phyloP scores from a whole-genome alignment of 2,888 invertebrate species.

The Julus scanicus region DNA sequence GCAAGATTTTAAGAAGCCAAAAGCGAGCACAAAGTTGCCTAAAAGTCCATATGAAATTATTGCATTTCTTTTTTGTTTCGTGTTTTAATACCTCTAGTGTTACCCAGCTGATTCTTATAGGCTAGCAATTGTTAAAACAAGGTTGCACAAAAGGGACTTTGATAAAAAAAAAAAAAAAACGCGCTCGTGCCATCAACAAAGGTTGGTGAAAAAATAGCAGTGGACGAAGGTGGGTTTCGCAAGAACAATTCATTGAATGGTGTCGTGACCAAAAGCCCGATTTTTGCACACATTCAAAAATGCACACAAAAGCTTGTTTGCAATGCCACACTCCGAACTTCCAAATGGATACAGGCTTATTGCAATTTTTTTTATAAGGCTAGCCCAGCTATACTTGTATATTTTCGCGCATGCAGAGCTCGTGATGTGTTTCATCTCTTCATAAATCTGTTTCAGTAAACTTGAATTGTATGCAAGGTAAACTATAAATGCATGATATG shows the following conservation, averaged over 20 bases:
- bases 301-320: slow-evolving; percentile 26
- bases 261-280: slow-evolving; percentile 44
- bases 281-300: slow-evolving; percentile 31
- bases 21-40: not conserved
- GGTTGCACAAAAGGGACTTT: slow-evolving; percentile 31
- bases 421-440: not conserved
- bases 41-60: slow-evolving; percentile 15
- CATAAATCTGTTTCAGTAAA: slow-evolving; percentile 4
- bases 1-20: slow-evolving; percentile 9
- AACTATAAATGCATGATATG: slow-evolving; percentile 31
- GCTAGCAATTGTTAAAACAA: slow-evolving; percentile 36
- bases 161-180: not conserved
- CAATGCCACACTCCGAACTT: slow-evolving; percentile 31
- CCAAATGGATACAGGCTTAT: slow-evolving; percentile 38
- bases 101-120: slow-evolving; percentile 28
- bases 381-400: not conserved
- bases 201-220: slow-evolving; percentile 7
- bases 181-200: slow-evolving; percentile 45
- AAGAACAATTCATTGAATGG: slow-evolving; percentile 18
- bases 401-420: not conserved
- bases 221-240: slow-evolving; percentile 34
- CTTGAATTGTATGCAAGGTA: slow-evolving; percentile 2
- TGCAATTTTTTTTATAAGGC: not conserved
- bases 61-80: not conserved
- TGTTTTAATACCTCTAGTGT: slow-evolving; percentile 40